These are phyloP conservation scores for Ostrea edulis DNA, from an alignment of 1,140 invertebrate genomes.

Conservation along the genomic window DNA sequence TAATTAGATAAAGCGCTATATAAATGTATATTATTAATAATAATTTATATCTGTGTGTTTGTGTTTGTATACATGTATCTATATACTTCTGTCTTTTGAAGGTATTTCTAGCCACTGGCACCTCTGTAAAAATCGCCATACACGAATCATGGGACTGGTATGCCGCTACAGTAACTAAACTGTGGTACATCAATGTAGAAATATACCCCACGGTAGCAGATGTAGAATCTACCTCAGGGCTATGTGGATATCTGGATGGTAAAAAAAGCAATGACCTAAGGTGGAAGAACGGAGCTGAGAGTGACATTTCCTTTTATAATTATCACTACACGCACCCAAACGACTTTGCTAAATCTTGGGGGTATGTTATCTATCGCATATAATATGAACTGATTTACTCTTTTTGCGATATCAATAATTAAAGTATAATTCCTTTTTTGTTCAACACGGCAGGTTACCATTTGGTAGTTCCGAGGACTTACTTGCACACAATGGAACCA, in stretches of 20 bases:
- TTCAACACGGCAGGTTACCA: background rate
- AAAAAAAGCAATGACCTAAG: background rate
- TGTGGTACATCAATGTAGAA: background rate
- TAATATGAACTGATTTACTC: too few species aligned
- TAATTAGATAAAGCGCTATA: too few species aligned
- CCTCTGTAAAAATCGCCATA: background rate
- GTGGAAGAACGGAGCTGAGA: background rate
- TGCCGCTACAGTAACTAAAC: too few species aligned
- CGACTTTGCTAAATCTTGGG: background rate
- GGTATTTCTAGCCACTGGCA: conserved; percentile 3
- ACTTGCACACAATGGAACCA: background rate
- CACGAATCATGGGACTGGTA: background rate
- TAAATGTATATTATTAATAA: background rate
- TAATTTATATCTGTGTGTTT: background rate
- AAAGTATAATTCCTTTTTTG: too few species aligned
- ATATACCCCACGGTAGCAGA: background rate
- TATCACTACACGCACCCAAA: background rate
- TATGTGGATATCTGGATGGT: conserved; percentile 2
- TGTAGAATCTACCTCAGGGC: background rate
- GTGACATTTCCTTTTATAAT: background rate
- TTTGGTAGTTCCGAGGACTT: background rate
- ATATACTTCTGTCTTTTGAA: background rate
- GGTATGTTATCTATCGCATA: background rate
- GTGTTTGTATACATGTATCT: background rate
- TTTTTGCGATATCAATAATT: too few species aligned